Percentiles rank a stretch among this genome's conserved stretches.
Conservation (phyloP, 2,888 invertebrate species). For the Pachydiplax longipennis region DNA sequence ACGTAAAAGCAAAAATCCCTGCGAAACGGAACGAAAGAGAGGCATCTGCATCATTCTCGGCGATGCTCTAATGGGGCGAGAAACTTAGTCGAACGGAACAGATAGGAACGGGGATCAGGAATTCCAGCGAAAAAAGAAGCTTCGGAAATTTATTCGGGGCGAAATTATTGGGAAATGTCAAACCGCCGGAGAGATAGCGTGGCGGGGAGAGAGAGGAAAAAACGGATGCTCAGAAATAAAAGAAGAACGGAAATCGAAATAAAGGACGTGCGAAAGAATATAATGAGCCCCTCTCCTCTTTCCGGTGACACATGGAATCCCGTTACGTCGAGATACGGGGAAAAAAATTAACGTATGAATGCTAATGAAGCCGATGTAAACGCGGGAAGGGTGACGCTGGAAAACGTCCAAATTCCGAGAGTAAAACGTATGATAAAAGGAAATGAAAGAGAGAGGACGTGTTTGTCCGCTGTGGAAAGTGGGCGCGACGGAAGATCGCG, state of each 20-base stretch:
- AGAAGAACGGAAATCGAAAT: not conserved
- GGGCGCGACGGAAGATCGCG: too few relatives aligned
- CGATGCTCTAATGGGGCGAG: not conserved
- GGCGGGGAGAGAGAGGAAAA: not conserved
- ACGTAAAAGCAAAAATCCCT: not conserved
- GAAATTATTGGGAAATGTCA: not conserved
- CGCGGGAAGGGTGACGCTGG: not conserved
- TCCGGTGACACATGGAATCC: not conserved
- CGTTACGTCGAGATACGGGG: not conserved
- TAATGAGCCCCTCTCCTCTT: not conserved
- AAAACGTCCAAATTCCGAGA: not conserved
- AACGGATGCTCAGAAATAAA: not conserved
- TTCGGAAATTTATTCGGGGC: not conserved
- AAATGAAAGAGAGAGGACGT: too few relatives aligned
- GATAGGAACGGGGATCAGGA: not conserved
- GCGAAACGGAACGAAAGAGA: not conserved
- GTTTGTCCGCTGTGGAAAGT: too few relatives aligned
- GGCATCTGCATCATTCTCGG: not conserved
- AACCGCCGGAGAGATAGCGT: not conserved
- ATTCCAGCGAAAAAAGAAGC: not conserved
- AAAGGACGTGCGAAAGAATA: not conserved
- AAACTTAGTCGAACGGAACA: not conserved
- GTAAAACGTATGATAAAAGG: too few relatives aligned
- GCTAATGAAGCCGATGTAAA: not conserved
- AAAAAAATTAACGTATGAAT: not conserved